A percentile compares a stretch with the other conserved stretches of the same genome.
Conservation (phyloP, 2,888 invertebrate species). For the Entomobrya multifasciata region DNA sequence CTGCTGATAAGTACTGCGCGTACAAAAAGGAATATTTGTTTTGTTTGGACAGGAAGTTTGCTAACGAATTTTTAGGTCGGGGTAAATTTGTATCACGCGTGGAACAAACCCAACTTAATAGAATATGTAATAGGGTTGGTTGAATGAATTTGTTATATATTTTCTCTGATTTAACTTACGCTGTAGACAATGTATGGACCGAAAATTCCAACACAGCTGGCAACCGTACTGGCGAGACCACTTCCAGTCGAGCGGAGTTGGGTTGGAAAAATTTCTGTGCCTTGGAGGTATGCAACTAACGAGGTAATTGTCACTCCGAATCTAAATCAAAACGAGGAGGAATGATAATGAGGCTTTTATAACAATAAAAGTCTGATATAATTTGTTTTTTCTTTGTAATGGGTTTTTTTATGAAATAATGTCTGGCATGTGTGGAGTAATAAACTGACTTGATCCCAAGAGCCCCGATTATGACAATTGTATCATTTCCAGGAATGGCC, state of each 20-base stretch:
- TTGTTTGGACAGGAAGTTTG: not conserved
- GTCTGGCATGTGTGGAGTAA: not conserved
- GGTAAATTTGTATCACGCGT: not conserved
- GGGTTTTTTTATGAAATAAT: not conserved
- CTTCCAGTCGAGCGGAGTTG: constrained; percentile 86
- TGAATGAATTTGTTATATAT: not conserved
- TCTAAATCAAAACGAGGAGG: constrained; percentile 24
- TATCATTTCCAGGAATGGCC: constrained; percentile 59
- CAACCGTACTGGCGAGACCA: constrained; percentile 84
- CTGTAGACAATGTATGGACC: constrained; percentile 85
- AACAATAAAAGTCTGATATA: not conserved
- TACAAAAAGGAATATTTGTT: not conserved
- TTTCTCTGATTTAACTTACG: constrained; percentile 80
- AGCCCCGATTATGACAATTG: constrained; percentile 71
- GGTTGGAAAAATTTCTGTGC: constrained; percentile 86
- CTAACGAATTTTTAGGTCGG: not conserved
- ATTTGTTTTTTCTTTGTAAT: not conserved
- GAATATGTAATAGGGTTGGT: too few relatives aligned
- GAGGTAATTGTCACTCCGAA: constrained; percentile 83
- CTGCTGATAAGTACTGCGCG: not conserved
- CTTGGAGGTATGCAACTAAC: constrained; percentile 84
- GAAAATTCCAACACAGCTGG: constrained; percentile 84
- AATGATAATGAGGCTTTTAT: too few relatives aligned
- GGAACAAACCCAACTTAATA: too few relatives aligned
- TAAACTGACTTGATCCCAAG: constrained; percentile 76